These are phyloP conservation scores for Drosophila infuscata DNA, from an alignment of 2,888 invertebrate species.

Conservation along the genomic window DNA sequence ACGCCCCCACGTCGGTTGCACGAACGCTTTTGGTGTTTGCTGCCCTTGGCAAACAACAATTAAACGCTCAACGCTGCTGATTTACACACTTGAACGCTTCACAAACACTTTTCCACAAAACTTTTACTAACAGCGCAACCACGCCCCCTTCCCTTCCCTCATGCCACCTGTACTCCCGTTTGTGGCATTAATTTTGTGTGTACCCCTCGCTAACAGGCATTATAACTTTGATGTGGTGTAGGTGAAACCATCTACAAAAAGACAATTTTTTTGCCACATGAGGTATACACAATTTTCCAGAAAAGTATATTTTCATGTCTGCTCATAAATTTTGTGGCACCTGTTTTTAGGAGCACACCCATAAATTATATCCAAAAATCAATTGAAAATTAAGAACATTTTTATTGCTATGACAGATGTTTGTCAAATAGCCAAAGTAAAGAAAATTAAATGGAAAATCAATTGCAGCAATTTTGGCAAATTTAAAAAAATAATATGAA, in stretches of 20 bases:
- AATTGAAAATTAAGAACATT: neutral
- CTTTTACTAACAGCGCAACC: constrained; percentile 46
- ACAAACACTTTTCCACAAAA: constrained; percentile 62
- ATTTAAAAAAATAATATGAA: neutral
- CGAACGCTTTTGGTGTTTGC: constrained; percentile 40
- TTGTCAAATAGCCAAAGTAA: neutral
- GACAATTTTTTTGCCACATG: neutral
- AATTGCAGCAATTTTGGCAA: neutral
- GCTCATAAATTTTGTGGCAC: neutral
- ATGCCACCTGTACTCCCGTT: neutral
- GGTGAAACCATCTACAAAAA: neutral
- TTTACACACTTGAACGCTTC: constrained; percentile 63
- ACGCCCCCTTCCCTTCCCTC: neutral
- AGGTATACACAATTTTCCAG: neutral
- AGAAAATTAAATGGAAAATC: neutral
- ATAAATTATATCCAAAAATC: neutral
- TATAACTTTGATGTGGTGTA: constrained; percentile 8
- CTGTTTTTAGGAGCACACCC: neutral
- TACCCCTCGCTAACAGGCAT: constrained; percentile 10
- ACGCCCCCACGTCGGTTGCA: constrained; percentile 20
- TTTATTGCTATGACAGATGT: neutral
- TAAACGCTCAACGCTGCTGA: constrained; percentile 68
- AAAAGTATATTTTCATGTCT: neutral
- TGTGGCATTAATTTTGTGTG: constrained; percentile 38
- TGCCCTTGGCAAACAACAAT: constrained; percentile 71